Evolutionary conservation across 30 jellyfish, hydroid and myxozoan genomes (phyloP).

Genomic region (Pseudorhiza aurosa): DNA sequence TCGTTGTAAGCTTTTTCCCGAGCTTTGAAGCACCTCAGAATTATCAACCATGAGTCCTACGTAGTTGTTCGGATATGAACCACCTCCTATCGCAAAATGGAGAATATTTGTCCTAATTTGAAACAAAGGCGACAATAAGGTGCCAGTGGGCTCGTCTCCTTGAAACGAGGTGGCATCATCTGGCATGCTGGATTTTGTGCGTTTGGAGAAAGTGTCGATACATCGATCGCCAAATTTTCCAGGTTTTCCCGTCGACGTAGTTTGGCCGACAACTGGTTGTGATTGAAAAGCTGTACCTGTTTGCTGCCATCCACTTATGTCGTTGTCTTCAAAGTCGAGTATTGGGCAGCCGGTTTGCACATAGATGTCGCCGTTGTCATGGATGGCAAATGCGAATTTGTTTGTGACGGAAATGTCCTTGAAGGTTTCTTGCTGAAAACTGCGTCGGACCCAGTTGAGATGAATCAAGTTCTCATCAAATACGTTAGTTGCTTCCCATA

Average conservation of each 20-base stretch:
- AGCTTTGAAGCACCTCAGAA: neutral
- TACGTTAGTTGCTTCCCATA: slow-evolving; percentile 53
- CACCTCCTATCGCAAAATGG: slow-evolving; percentile 56
- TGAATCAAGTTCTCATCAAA: slow-evolving; percentile 3
- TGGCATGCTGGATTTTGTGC: neutral
- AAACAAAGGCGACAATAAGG: slow-evolving; percentile 39
- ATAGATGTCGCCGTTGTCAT: slow-evolving; percentile 1
- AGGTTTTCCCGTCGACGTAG: neutral
- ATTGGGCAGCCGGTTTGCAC: slow-evolving; percentile 52
- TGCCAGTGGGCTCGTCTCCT: slow-evolving; percentile 54
- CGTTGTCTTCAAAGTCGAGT: slow-evolving; percentile 50
- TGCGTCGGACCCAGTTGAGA: slow-evolving; percentile 43
- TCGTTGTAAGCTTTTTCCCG: slow-evolving; percentile 10
- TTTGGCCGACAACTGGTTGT: slow-evolving; percentile 27
- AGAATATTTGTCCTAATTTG: slow-evolving; percentile 36
- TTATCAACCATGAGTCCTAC: slow-evolving; percentile 35
- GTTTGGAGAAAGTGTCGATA: slow-evolving; percentile 31
- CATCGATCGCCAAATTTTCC: slow-evolving; percentile 36
- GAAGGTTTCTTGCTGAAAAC: slow-evolving; percentile 11
- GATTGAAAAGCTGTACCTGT: slow-evolving; percentile 30
- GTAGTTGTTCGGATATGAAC: slow-evolving; percentile 31
- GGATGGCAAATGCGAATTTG: slow-evolving; percentile 33
- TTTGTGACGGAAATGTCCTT: slow-evolving; percentile 43
- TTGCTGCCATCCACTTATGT: slow-evolving; percentile 26
- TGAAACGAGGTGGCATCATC: neutral